These are phyloP conservation scores for Morone saxatilis DNA, from an alignment of 2,113 vertebrate genomes.

Conservation along the genomic window DNA sequence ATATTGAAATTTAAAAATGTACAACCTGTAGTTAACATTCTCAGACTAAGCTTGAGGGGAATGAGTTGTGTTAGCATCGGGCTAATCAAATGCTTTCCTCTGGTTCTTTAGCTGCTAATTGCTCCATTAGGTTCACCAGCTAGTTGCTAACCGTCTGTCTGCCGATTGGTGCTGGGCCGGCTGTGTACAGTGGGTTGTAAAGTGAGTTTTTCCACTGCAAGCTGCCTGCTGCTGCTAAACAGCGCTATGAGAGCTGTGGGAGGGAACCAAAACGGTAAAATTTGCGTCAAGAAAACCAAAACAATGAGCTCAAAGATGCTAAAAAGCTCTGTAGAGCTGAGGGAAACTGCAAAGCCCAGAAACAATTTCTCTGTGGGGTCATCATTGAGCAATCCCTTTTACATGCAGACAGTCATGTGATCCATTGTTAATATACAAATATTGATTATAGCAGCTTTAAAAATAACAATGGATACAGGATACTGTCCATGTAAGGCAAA, in stretches of 20 bases:
- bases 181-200: too few species aligned
- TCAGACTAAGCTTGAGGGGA: not conserved
- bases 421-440: not conserved
- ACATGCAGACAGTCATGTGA: not conserved
- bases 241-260: not conserved
- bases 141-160: not conserved
- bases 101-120: too few species aligned
- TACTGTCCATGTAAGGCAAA: not conserved
- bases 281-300: not conserved
- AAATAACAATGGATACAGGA: not conserved
- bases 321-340: too few species aligned
- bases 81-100: not conserved
- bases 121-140: not conserved
- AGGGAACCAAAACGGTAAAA: not conserved
- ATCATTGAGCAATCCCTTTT: not conserved
- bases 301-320: not conserved
- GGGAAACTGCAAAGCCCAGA: too few species aligned
- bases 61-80: not conserved
- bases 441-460: not conserved
- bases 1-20: not conserved
- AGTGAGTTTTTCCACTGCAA: not conserved
- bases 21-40: not conserved
- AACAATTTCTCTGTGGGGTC: not conserved
- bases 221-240: not conserved
- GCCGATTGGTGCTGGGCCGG: not conserved